Conservation (phyloP, 2,797 vertebrate genomes). For the Rhinoraja longicauda region DNA sequence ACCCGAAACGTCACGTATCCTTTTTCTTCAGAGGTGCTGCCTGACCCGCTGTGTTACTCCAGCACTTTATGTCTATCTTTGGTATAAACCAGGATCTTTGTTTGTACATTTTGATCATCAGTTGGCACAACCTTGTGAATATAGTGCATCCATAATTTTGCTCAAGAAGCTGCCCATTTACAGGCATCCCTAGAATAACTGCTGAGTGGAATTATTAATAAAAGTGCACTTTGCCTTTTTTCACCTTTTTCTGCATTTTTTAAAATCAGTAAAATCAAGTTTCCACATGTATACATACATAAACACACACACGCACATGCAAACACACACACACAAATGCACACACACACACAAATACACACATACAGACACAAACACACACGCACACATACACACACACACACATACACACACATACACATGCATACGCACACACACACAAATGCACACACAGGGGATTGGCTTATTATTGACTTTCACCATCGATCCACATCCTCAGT, state of each 20-base stretch:
- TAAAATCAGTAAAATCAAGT: slow-evolving; percentile 57
- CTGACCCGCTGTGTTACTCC: too few species aligned
- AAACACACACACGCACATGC: neutral
- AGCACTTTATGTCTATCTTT: too few species aligned
- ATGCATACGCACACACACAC: neutral
- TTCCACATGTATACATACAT: neutral
- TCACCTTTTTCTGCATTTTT: slow-evolving; percentile 58
- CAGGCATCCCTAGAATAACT: slow-evolving; percentile 54
- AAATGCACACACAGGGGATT: neutral
- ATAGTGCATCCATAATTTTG: slow-evolving; percentile 49
- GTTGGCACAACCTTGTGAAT: slow-evolving; percentile 48
- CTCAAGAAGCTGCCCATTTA: slow-evolving; percentile 45
- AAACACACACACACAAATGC: neutral
- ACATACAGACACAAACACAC: neutral
- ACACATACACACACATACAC: too few species aligned
- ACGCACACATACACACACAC: neutral
- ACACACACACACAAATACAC: neutral
- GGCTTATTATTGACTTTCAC: neutral
- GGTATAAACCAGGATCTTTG: too few species aligned
- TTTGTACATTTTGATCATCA: neutral
- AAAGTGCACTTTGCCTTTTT: slow-evolving; percentile 70
- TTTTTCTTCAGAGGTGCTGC: too few species aligned
- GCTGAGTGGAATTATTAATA: slow-evolving; percentile 73
- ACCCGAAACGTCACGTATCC: too few species aligned
- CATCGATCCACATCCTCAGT: neutral